Percentiles rank a stretch among this genome's conserved stretches.
Evolutionary conservation across 2,888 invertebrate species (phyloP).

Genomic region (Neoaliturus tenellus): DNA sequence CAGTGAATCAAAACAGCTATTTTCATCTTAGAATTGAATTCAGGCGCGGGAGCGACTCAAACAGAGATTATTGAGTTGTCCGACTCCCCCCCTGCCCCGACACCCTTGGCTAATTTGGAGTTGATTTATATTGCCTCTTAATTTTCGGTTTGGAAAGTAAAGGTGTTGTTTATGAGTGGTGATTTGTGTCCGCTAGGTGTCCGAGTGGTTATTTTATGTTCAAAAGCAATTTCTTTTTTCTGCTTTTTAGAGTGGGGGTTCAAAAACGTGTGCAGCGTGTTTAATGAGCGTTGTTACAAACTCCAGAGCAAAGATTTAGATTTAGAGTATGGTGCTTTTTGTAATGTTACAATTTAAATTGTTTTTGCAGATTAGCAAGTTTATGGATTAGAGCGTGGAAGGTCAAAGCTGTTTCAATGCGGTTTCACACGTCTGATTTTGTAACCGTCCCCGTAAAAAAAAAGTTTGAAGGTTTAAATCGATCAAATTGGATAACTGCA

Average conservation of each 20-base stretch:
- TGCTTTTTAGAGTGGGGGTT: background rate
- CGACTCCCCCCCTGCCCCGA: background rate
- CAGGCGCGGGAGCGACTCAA: background rate
- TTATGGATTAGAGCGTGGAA: too few species aligned
- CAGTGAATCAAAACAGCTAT: constrained; percentile 24
- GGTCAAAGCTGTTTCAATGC: too few species aligned
- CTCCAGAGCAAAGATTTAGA: too few species aligned
- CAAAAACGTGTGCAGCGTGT: background rate
- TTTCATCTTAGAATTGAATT: constrained; percentile 29
- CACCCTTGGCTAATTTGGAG: constrained; percentile 29
- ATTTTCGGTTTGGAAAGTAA: constrained; percentile 33
- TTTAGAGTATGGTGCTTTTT: too few species aligned
- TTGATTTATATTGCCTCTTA: constrained; percentile 17
- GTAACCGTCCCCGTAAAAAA: too few species aligned
- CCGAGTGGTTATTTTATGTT: background rate
- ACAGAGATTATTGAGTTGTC: constrained; percentile 28
- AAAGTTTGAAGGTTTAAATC: too few species aligned
- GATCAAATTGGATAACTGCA: too few species aligned
- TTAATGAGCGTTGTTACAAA: too few species aligned
- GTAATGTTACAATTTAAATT: too few species aligned
- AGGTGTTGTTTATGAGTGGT: constrained; percentile 13
- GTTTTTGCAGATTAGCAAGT: too few species aligned
- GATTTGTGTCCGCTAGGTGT: background rate
- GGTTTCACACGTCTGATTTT: too few species aligned
- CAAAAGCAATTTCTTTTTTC: background rate